A percentile compares a stretch with the other conserved stretches of the same genome.
These are phyloP conservation scores for Isichthys henryi DNA, from an alignment of 2,113 vertebrate species.

Conservation along the genomic window DNA sequence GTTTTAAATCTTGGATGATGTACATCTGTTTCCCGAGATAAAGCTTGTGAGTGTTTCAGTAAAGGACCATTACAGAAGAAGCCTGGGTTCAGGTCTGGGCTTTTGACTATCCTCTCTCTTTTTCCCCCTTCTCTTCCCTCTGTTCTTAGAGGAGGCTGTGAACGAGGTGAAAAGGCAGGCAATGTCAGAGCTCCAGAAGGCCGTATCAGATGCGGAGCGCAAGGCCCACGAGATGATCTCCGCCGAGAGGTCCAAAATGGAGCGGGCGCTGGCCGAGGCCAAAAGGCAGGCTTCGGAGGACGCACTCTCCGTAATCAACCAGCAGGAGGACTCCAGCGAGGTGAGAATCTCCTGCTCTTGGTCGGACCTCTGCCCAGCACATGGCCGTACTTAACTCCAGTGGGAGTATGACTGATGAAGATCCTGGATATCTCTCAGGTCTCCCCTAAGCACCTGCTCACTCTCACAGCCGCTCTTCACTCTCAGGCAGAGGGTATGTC, in stretches of 20 bases:
- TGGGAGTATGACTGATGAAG: neutral
- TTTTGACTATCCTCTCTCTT: neutral
- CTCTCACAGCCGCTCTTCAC: neutral
- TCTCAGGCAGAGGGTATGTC: neutral
- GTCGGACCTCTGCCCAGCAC: neutral
- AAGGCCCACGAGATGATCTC: constrained; percentile 96
- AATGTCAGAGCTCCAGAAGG: constrained; percentile 95
- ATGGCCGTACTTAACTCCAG: neutral
- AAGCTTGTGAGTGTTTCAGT: constrained; percentile 51
- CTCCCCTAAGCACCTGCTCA: neutral
- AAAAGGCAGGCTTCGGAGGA: constrained; percentile 93
- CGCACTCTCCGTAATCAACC: constrained; percentile 83
- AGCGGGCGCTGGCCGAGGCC: constrained; percentile 84
- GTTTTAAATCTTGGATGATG: constrained; percentile 62
- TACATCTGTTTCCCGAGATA: constrained; percentile 51
- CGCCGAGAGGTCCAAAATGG: constrained; percentile 90
- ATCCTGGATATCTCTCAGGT: neutral
- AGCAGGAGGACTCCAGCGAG: constrained; percentile 98
- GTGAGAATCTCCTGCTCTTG: constrained; percentile 54
- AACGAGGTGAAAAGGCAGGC: constrained; percentile 98
- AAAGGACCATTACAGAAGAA: constrained; percentile 34
- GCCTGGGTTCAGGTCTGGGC: neutral
- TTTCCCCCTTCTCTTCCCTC: constrained; percentile 14
- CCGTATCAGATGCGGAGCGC: constrained; percentile 85
- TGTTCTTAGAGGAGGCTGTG: constrained; percentile 81